Evolutionary conservation across 2,113 vertebrate genomes (phyloP).

Genomic region (Pao palembangensis): DNA sequence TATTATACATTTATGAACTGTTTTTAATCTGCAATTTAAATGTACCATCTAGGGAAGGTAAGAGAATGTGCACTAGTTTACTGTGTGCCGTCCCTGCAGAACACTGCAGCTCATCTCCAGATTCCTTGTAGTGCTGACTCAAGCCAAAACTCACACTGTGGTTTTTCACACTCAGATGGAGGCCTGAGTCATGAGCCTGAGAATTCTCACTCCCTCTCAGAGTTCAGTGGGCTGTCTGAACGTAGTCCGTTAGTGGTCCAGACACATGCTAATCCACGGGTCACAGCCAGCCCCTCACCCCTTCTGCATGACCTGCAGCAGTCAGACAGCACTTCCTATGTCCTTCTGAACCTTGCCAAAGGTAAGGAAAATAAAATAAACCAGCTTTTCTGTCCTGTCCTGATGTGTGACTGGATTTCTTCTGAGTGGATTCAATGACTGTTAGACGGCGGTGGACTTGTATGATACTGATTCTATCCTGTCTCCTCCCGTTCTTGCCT

Average conservation of each 20-base stretch:
- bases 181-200: slow-evolving; percentile 70
- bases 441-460: no score
- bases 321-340: slow-evolving; percentile 89
- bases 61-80: no score
- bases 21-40: no score
- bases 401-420: no score
- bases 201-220: slow-evolving; percentile 65
- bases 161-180: slow-evolving; percentile 72
- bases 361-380: slow-evolving; percentile 58
- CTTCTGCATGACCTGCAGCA: slow-evolving; percentile 93
- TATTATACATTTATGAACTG: no score
- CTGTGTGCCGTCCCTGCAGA: no score
- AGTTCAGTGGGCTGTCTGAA: slow-evolving; percentile 71
- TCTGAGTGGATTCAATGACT: no score
- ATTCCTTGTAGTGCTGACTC: not conserved
- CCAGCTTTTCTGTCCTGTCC: slow-evolving; percentile 2
- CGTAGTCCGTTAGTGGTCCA: slow-evolving; percentile 81
- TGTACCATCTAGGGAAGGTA: no score
- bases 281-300: slow-evolving; percentile 74
- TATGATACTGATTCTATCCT: slow-evolving; percentile 2
- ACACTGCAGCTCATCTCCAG: no score
- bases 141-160: not conserved
- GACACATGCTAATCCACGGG: slow-evolving; percentile 77
- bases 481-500: slow-evolving; percentile 11
- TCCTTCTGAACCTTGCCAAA: slow-evolving; percentile 95